These are phyloP conservation scores for Lathamus discolor DNA, from an alignment of 2,113 vertebrate species.

Conservation along the genomic window DNA sequence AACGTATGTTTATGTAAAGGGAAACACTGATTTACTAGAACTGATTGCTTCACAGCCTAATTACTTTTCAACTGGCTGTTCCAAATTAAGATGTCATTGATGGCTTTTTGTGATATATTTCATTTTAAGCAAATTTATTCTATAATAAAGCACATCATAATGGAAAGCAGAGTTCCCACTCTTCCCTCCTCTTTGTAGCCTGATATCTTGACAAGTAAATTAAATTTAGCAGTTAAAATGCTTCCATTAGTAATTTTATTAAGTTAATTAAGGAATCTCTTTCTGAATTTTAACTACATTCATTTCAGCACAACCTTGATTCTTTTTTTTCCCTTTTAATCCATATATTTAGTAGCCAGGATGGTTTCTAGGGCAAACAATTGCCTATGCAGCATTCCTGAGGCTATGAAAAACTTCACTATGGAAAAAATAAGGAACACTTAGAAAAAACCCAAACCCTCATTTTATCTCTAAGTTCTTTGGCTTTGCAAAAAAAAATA, in stretches of 20 bases:
- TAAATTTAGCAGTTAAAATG: constrained; percentile 96
- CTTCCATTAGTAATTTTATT: constrained; percentile 96
- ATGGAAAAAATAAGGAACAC: neutral
- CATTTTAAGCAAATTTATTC: constrained; percentile 87
- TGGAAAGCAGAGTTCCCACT: constrained; percentile 80
- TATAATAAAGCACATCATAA: constrained; percentile 83
- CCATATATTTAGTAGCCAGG: constrained; percentile 59
- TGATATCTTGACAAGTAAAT: constrained; percentile 96
- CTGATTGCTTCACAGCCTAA: constrained; percentile 83
- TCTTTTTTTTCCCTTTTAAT: constrained; percentile 29
- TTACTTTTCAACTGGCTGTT: constrained; percentile 86
- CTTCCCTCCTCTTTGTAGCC: constrained; percentile 81
- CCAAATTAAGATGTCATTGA: constrained; percentile 87
- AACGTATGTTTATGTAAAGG: constrained; percentile 78
- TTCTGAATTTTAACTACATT: constrained; percentile 86
- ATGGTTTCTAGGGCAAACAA: constrained; percentile 56
- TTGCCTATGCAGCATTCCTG: neutral
- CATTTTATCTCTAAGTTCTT: neutral
- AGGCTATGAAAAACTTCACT: neutral
- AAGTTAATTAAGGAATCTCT: constrained; percentile 92
- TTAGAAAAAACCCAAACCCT: neutral
- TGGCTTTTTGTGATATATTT: constrained; percentile 85
- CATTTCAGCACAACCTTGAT: constrained; percentile 75
- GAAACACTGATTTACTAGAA: constrained; percentile 82
- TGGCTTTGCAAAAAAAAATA: neutral